Percentiles rank a stretch among this genome's conserved stretches.
Evolutionary conservation across 1,140 invertebrate genomes (phyloP).

Genomic region (Zaprionus davidi): DNA sequence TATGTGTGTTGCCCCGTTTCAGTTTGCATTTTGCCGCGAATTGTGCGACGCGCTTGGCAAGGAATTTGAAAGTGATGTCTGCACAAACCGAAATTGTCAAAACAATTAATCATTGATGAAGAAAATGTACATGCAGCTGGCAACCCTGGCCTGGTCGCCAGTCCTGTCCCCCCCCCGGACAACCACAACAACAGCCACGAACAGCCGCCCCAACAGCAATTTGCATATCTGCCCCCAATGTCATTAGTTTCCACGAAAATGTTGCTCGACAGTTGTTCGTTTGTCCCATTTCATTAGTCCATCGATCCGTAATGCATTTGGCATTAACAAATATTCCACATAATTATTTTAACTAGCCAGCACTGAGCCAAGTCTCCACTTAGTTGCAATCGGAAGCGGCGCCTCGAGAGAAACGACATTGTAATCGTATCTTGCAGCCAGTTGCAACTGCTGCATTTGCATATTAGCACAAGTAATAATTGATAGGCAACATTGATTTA

Average conservation of each 20-base stretch:
- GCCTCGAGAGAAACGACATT: slow-evolving; percentile 27
- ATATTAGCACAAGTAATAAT: slow-evolving; percentile 10
- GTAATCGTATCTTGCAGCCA: not conserved
- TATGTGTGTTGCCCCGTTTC: slow-evolving; percentile 12
- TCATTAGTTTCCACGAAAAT: slow-evolving; percentile 47
- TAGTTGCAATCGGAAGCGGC: slow-evolving; percentile 22
- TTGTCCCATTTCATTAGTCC: slow-evolving; percentile 21
- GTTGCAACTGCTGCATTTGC: not conserved
- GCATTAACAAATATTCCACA: slow-evolving; percentile 24
- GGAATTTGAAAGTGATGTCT: slow-evolving; percentile 56
- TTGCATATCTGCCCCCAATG: slow-evolving; percentile 60
- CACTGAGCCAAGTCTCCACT: slow-evolving; percentile 6
- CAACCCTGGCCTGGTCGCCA: not conserved
- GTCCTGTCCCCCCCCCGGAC: not conserved
- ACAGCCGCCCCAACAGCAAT: slow-evolving; percentile 13
- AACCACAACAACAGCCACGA: slow-evolving; percentile 23
- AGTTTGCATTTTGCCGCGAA: slow-evolving; percentile 41
- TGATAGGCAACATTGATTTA: slow-evolving; percentile 24
- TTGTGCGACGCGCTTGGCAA: slow-evolving; percentile 40
- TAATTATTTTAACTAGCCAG: slow-evolving; percentile 40
- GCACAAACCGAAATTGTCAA: slow-evolving; percentile 73
- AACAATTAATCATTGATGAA: slow-evolving; percentile 83
- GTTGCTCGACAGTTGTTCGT: slow-evolving; percentile 32
- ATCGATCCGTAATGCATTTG: slow-evolving; percentile 21
- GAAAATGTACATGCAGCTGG: slow-evolving; percentile 66